A percentile compares a stretch with the other conserved stretches of the same genome.
Conservation (phyloP, 2,113 vertebrate genomes). For the Entosphenus tridentatus region DNA sequence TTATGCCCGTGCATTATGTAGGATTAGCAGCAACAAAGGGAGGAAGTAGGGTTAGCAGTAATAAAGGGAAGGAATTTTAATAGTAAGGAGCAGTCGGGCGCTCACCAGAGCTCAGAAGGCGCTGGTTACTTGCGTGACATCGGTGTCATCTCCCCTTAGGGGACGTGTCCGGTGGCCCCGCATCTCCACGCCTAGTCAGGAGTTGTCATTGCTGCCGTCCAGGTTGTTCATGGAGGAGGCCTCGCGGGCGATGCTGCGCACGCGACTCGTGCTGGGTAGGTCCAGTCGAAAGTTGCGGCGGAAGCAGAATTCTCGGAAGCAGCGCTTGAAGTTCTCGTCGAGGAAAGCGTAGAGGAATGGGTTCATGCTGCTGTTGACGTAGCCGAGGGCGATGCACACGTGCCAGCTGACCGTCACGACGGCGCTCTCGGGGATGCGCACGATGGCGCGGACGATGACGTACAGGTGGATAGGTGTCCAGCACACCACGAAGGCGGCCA, state of each 20-base stretch:
- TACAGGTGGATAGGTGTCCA: conserved; percentile 97
- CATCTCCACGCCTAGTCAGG: conserved; percentile 39
- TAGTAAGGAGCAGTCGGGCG: too few species aligned
- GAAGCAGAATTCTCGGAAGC: conserved; percentile 71
- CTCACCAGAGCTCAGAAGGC: conserved; percentile 9
- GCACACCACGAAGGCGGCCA: conserved; percentile 81
- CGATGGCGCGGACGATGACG: conserved; percentile 67
- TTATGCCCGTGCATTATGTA: too few species aligned
- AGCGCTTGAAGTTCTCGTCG: conserved; percentile 90
- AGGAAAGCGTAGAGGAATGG: conserved; percentile 78
- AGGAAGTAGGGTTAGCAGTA: too few species aligned
- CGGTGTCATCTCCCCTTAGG: conserved; percentile 20
- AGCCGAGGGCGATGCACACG: conserved; percentile 78
- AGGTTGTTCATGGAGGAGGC: conserved; percentile 36
- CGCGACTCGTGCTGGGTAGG: conserved; percentile 41
- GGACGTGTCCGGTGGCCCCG: conserved; percentile 16
- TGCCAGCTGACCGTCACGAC: conserved; percentile 62
- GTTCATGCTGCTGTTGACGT: conserved; percentile 93
- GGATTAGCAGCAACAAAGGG: too few species aligned
- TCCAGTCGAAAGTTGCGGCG: conserved; percentile 28
- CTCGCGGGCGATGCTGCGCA: conserved; percentile 30
- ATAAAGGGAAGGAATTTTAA: too few species aligned
- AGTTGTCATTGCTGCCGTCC: conserved; percentile 20
- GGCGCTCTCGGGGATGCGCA: conserved; percentile 48
- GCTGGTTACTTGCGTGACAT: conserved; percentile 43